Percentiles rank a stretch among this genome's conserved stretches.
These are phyloP conservation scores for Cheumatopsyche charites DNA, from an alignment of 1,140 invertebrate genomes.

Conservation along the genomic window DNA sequence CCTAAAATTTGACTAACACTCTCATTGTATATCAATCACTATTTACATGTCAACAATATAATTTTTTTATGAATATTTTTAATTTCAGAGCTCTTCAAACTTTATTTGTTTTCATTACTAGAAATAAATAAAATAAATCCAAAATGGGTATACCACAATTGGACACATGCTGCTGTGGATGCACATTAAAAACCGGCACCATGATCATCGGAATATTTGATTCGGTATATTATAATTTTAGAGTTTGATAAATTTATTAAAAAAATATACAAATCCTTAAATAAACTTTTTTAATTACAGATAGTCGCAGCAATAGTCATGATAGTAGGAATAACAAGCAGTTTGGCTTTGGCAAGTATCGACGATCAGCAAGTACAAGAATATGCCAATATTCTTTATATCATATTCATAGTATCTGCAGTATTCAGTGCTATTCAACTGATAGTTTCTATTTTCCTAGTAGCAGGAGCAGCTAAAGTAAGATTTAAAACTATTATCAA, in stretches of 20 bases:
- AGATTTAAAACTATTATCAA: background rate
- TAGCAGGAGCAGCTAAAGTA: background rate
- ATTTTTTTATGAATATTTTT: too few relatives aligned
- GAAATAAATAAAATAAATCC: background rate
- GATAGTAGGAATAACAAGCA: background rate
- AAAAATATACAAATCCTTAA: background rate
- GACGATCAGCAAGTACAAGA: background rate
- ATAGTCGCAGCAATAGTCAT: background rate
- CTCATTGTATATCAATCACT: too few relatives aligned
- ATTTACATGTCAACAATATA: too few relatives aligned
- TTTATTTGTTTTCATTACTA: background rate
- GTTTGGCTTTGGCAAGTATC: background rate
- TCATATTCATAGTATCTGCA: background rate
- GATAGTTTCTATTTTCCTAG: background rate
- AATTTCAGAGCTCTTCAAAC: too few relatives aligned
- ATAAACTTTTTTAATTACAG: background rate
- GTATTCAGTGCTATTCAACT: background rate
- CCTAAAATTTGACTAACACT: too few relatives aligned
- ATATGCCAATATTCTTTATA: background rate
- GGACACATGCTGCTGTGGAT: constrained; percentile 32
- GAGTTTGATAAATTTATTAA: too few relatives aligned
- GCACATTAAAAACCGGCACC: constrained; percentile 18
- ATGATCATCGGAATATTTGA: constrained; percentile 14
- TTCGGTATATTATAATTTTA: background rate
- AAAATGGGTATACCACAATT: constrained; percentile 18